Percentiles rank a stretch among this genome's conserved stretches.
phyloP scores from a whole-genome alignment of 2,797 vertebrate species.

The Poliocrania exsul region DNA sequence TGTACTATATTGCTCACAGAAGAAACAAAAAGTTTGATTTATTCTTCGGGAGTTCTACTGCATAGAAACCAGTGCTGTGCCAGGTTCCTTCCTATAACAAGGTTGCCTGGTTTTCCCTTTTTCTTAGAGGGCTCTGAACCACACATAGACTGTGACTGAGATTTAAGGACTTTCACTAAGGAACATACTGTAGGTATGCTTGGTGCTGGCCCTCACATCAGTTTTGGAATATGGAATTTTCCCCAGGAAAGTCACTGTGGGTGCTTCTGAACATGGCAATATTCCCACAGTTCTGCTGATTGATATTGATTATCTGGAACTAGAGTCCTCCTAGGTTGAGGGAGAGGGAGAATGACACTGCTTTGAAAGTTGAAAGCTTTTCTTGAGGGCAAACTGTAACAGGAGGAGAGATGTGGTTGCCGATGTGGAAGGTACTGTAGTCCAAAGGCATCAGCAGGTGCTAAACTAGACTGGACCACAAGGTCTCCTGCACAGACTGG shows the following conservation, averaged over 20 bases:
- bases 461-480: not conserved
- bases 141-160: rapidly evolving
- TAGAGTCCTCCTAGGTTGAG: not conserved
- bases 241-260: not conserved
- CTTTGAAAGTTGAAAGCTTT: not conserved
- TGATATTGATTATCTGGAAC: not conserved
- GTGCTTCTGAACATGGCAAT: not conserved
- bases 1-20: not conserved
- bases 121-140: not conserved
- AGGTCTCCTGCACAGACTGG: not conserved
- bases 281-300: not conserved
- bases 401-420: not conserved
- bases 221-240: not conserved
- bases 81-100: not conserved
- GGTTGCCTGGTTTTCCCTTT: not conserved
- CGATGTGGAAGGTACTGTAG: not conserved
- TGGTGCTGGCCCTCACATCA: not conserved
- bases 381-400: not conserved
- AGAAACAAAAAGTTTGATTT: not conserved
- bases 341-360: not conserved
- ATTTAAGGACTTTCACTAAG: not conserved
- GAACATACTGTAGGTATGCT: not conserved
- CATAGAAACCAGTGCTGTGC: not conserved
- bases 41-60: not conserved
- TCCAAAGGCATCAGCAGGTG: not conserved